Evolutionary conservation across 1,140 invertebrate species (phyloP), one percentile per base, ranked within the genome.

Genomic region (Drosophila nigrodunni): DNA sequence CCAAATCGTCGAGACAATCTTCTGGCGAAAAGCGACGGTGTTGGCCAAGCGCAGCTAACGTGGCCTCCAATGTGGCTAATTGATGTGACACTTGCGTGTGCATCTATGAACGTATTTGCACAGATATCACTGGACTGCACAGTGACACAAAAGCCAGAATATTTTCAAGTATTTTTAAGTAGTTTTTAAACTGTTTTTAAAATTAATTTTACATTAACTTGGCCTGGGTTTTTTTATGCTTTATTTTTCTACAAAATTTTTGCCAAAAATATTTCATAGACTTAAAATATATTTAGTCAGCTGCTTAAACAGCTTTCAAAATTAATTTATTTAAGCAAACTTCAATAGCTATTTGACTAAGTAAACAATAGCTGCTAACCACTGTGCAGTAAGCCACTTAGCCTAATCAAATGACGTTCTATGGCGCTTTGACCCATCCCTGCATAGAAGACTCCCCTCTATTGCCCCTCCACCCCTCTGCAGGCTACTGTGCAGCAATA

Each of bases 61-160:
- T 37, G 67, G 57, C 60, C 76, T 65, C 49, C 10, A 39, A 18
- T 44, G 39, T 34, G 13, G 11, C 66, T 78, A 82, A 82, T 82
- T 75, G 80, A 82, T 79, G 71, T 67, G 80, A 78, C 80, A 82
- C 47, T 78, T 82, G 80, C 80, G 52, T 82, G 71, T 79, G 80
- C 80, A 82, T 59, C 71, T 70, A 70, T 62, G 58, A 39, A 68
- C 39, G 55, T 47, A 74, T 74, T 47, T 37, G 52, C 59, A 65
- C 62, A 61, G 58, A 62, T 70, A 35, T 59, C 41, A 15, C 54
- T 62, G 15, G 7, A 35, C 43, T 43, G 67, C 67, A 70, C 67
- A 18, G 2, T 70, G 67, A 2, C 18, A 21, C 18, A 21, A 21
- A 21, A 21, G 18, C 18, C 1, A 21, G 18, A 21, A 21, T 15